A percentile compares a stretch with the other conserved stretches of the same genome.
Evolutionary conservation across 2,113 vertebrate genomes (phyloP).

Genomic region (Myodes glareolus): DNA sequence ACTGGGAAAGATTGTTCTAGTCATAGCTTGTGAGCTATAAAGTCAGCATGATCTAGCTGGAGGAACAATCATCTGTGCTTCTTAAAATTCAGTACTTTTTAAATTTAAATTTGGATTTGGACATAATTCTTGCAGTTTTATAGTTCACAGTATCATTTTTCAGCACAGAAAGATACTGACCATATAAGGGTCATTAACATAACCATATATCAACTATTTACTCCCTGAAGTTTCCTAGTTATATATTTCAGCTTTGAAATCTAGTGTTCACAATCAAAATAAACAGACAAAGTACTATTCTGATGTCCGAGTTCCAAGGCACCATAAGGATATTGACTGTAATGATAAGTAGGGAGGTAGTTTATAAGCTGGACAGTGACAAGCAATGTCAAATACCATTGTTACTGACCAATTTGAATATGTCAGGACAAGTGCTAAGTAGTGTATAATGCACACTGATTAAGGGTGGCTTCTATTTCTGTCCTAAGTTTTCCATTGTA

Average conservation of each 20-base stretch:
- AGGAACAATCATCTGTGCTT: neutral
- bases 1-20: neutral
- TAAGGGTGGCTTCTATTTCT: neutral
- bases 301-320: neutral
- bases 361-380: neutral
- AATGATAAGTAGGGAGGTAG: neutral
- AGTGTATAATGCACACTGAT: neutral
- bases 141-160: neutral
- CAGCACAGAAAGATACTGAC: neutral
- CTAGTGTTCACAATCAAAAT: neutral
- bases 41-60: neutral
- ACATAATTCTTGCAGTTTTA: neutral
- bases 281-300: neutral
- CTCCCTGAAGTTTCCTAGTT: neutral
- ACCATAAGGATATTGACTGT: neutral
- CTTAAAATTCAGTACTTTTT: neutral
- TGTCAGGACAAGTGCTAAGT: neutral
- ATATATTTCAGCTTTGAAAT: constrained; percentile 20
- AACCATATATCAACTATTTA: neutral
- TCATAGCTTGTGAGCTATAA: neutral
- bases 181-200: neutral
- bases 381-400: neutral
- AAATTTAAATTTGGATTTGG: neutral
- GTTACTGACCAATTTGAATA: neutral
- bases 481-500: neutral